Evolutionary conservation across 2,888 invertebrate genomes (phyloP).

Genomic region (Barypeithes pellucidus): DNA sequence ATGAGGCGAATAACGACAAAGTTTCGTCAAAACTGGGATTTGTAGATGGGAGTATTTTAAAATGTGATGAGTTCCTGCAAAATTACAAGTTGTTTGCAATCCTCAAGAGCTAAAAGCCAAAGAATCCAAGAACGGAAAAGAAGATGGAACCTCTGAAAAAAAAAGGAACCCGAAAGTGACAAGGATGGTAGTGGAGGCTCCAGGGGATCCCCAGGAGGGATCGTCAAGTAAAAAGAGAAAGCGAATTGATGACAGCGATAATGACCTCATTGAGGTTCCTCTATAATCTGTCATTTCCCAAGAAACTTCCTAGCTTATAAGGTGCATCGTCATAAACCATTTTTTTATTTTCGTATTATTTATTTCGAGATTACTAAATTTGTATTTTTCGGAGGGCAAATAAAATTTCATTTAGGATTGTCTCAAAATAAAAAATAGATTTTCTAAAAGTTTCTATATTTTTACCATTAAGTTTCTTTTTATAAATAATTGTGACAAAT

Average conservation of each 20-base stretch:
- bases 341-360: slow-evolving; percentile 16
- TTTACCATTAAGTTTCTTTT: background rate
- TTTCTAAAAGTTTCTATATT: background rate
- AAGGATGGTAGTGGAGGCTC: slow-evolving; percentile 63
- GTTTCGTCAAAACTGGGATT: slow-evolving; percentile 84
- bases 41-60: slow-evolving; percentile 86
- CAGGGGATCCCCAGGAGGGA: slow-evolving; percentile 67
- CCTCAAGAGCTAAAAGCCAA: slow-evolving; percentile 72
- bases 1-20: slow-evolving; percentile 81
- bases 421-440: background rate
- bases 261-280: slow-evolving; percentile 57
- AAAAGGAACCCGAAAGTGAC: slow-evolving; percentile 61
- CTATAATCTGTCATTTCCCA: slow-evolving; percentile 27
- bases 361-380: background rate
- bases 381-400: background rate
- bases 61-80: slow-evolving; percentile 91
- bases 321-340: background rate
- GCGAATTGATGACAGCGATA: slow-evolving; percentile 62
- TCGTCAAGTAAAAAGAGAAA: slow-evolving; percentile 66
- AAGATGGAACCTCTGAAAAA: slow-evolving; percentile 56
- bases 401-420: background rate
- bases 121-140: slow-evolving; percentile 62
- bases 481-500: too few relatives aligned
- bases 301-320: background rate
- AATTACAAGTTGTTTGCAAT: slow-evolving; percentile 87